These are phyloP conservation scores for Pseudochaenichthys georgianus DNA, from an alignment of 2,797 vertebrate genomes.

Conservation along the genomic window DNA sequence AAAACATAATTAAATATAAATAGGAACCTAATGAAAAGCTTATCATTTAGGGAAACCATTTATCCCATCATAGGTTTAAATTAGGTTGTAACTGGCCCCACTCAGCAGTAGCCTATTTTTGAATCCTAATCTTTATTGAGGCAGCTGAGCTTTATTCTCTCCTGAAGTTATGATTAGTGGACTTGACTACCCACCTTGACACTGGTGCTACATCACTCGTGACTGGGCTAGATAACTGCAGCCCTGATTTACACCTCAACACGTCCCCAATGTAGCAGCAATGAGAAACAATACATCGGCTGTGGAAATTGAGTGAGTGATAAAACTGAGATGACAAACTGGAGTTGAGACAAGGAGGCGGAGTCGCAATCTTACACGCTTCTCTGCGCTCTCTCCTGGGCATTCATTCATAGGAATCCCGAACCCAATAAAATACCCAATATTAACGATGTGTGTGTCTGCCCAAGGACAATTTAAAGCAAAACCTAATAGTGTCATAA, in stretches of 20 bases:
- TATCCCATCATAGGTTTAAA: constrained; percentile 31
- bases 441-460: too few relatives aligned
- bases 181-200: constrained; percentile 39
- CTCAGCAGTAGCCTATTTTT: not conserved
- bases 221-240: constrained; percentile 29
- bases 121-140: not conserved
- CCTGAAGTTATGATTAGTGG: constrained; percentile 36
- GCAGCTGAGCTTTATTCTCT: constrained; percentile 18
- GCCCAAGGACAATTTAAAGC: too few relatives aligned
- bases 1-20: not conserved
- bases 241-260: constrained; percentile 16
- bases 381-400: too few relatives aligned
- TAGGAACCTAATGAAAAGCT: not conserved
- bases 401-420: too few relatives aligned
- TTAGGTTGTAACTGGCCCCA: constrained; percentile 5
- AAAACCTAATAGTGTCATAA: too few relatives aligned
- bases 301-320: constrained; percentile 20
- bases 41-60: not conserved
- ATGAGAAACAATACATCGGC: constrained; percentile 9
- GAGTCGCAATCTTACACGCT: too few relatives aligned
- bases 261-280: not conserved
- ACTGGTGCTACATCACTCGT: constrained; percentile 32
- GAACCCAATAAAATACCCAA: too few relatives aligned
- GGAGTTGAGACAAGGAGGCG: too few relatives aligned
- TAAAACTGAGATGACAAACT: not conserved